These are phyloP conservation scores for Stegodyphus mimosarum DNA, from an alignment of 1,140 invertebrate genomes.

Conservation along the genomic window DNA sequence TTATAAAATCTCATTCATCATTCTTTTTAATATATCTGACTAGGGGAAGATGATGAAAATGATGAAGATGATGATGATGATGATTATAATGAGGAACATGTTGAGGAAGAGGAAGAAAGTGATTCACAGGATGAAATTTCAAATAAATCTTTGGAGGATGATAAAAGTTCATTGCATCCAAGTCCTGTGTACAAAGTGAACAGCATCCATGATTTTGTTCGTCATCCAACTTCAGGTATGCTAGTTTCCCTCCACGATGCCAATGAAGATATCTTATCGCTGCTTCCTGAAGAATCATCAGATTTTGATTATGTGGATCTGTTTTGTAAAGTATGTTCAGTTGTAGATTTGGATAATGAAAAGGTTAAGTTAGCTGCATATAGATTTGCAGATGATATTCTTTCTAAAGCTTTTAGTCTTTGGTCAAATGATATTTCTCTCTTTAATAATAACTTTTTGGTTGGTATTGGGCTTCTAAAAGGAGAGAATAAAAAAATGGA, in stretches of 20 bases:
- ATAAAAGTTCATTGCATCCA: background rate
- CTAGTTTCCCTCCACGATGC: slow-evolving; percentile 14
- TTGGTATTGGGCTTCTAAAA: slow-evolving; percentile 78
- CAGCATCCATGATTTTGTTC: slow-evolving; percentile 6
- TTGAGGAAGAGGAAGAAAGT: slow-evolving; percentile 36
- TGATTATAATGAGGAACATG: slow-evolving; percentile 60
- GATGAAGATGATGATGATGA: background rate
- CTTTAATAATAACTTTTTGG: slow-evolving; percentile 76
- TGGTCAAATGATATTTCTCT: slow-evolving; percentile 66
- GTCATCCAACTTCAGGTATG: slow-evolving; percentile 10
- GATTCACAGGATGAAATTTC: slow-evolving; percentile 4
- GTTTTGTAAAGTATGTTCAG: slow-evolving; percentile 17
- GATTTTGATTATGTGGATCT: slow-evolving; percentile 26
- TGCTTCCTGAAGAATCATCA: slow-evolving; percentile 24
- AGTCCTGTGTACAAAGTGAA: slow-evolving; percentile 10
- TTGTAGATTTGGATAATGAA: slow-evolving; percentile 5
- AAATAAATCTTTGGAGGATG: background rate
- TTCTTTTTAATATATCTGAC: slow-evolving; percentile 12
- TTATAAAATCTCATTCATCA: slow-evolving; percentile 12
- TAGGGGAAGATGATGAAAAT: slow-evolving; percentile 35
- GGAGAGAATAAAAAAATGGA: slow-evolving; percentile 69
- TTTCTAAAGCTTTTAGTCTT: slow-evolving; percentile 44
- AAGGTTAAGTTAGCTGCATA: slow-evolving; percentile 22
- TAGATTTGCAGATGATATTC: slow-evolving; percentile 41
- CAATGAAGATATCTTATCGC: slow-evolving; percentile 8